Percentiles rank a stretch among this genome's conserved stretches.
Conservation (phyloP, 2,888 invertebrate species). For the Mythimna ferrago region DNA sequence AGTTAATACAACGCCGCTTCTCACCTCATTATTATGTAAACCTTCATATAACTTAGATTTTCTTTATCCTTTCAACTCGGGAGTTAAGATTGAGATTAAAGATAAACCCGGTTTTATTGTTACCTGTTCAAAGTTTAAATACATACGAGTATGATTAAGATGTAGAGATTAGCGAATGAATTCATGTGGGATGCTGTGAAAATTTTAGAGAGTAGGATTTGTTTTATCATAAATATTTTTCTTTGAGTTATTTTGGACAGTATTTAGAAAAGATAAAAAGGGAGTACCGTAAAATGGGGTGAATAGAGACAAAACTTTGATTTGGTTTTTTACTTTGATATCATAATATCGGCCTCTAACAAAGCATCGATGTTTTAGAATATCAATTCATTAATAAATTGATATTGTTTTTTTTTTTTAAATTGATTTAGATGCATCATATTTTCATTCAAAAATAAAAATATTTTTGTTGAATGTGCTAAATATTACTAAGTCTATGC, state of each 20-base stretch:
- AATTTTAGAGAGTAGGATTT: not conserved
- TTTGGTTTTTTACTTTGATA: too few species aligned
- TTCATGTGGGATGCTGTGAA: slow-evolving; percentile 12
- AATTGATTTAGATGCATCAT: too few species aligned
- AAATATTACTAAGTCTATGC: too few species aligned
- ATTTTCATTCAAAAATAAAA: too few species aligned
- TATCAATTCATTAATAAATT: too few species aligned
- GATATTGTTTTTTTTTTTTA: too few species aligned
- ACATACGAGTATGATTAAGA: slow-evolving; percentile 46
- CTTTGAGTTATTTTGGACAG: not conserved
- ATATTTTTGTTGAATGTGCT: too few species aligned
- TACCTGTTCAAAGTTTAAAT: slow-evolving; percentile 57
- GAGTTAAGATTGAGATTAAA: slow-evolving; percentile 46
- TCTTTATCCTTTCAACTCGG: slow-evolving; percentile 39
- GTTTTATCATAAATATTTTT: not conserved
- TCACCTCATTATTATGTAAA: slow-evolving; percentile 38
- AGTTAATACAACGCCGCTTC: slow-evolving; percentile 16
- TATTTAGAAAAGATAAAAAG: not conserved
- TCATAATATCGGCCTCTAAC: too few species aligned
- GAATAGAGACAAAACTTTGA: too few species aligned
- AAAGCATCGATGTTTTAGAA: too few species aligned
- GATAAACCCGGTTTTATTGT: slow-evolving; percentile 44
- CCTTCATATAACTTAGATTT: slow-evolving; percentile 43
- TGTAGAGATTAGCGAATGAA: slow-evolving; percentile 35
- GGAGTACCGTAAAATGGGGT: too few species aligned